Evolutionary conservation across 2,888 invertebrate species (phyloP).

Genomic region (Herminia tarsipennalis): DNA sequence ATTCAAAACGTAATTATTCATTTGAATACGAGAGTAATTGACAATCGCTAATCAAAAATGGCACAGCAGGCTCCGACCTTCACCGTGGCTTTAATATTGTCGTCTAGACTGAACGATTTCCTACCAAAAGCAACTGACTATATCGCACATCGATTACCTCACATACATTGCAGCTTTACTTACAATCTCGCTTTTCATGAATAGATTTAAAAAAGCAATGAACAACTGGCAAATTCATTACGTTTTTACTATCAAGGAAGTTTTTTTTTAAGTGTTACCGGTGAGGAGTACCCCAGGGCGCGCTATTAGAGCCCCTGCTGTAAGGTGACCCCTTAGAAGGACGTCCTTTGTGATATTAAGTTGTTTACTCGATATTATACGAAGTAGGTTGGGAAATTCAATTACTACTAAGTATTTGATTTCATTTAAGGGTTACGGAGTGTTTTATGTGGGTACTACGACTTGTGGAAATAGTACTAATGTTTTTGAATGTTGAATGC

Average conservation of each 20-base stretch:
- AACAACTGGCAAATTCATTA: neutral
- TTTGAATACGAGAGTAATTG: slow-evolving; percentile 60
- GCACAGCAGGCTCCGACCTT: slow-evolving; percentile 61
- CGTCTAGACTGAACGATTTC: slow-evolving; percentile 50
- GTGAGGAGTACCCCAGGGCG: slow-evolving; percentile 57
- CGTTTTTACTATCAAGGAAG: neutral
- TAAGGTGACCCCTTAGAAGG: slow-evolving; percentile 71
- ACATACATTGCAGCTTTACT: neutral
- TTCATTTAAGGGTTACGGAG: slow-evolving; percentile 50
- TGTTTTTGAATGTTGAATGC: no score
- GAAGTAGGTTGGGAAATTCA: slow-evolving; percentile 62
- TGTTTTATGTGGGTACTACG: slow-evolving; percentile 20
- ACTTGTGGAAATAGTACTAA: no score
- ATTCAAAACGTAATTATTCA: slow-evolving; percentile 34
- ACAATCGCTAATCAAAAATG: slow-evolving; percentile 57
- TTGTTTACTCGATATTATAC: slow-evolving; percentile 58
- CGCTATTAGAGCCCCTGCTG: slow-evolving; percentile 55
- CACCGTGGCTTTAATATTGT: slow-evolving; percentile 63
- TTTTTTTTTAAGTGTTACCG: neutral
- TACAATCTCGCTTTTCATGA: neutral
- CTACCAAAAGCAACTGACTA: neutral
- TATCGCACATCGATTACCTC: neutral
- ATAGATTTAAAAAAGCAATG: neutral
- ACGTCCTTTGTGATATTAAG: slow-evolving; percentile 60
- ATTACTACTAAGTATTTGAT: slow-evolving; percentile 61